A percentile compares a stretch with the other conserved stretches of the same genome.
These are phyloP conservation scores for Mobula hypostoma DNA, from an alignment of 2,113 vertebrate genomes.

Conservation along the genomic window DNA sequence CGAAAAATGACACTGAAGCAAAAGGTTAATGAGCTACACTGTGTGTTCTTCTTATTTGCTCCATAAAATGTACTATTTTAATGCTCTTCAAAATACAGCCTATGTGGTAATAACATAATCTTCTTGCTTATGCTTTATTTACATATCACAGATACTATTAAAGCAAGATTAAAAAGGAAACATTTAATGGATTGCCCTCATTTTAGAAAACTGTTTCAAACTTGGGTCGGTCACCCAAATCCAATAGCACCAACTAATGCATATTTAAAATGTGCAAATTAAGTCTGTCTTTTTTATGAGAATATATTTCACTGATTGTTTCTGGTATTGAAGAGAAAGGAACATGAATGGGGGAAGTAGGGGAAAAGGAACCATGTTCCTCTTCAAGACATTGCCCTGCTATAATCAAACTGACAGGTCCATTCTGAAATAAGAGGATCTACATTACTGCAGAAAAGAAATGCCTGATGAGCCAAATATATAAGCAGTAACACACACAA, in stretches of 20 bases:
- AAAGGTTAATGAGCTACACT: not conserved
- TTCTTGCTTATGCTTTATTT: not conserved
- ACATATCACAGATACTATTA: not conserved
- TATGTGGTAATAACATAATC: not conserved
- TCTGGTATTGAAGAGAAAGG: not conserved
- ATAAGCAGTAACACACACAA: not conserved
- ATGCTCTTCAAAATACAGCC: not conserved
- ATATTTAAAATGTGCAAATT: not conserved
- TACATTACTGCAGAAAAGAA: not conserved
- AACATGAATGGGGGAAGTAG: not conserved
- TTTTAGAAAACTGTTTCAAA: not conserved
- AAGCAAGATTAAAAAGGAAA: not conserved
- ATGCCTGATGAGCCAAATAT: not conserved
- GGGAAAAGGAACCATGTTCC: not conserved
- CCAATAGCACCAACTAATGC: not conserved
- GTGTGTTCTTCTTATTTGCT: not conserved
- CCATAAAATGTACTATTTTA: not conserved
- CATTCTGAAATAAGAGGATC: not conserved
- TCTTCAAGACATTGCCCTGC: not conserved
- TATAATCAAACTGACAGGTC: not conserved
- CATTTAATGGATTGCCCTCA: not conserved
- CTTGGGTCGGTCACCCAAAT: not conserved
- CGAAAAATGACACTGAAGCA: not conserved
- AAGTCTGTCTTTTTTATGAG: not conserved
- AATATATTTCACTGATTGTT: not conserved